These are phyloP conservation scores for Micromys minutus DNA, from an alignment of 2,113 vertebrate genomes.

Conservation along the genomic window DNA sequence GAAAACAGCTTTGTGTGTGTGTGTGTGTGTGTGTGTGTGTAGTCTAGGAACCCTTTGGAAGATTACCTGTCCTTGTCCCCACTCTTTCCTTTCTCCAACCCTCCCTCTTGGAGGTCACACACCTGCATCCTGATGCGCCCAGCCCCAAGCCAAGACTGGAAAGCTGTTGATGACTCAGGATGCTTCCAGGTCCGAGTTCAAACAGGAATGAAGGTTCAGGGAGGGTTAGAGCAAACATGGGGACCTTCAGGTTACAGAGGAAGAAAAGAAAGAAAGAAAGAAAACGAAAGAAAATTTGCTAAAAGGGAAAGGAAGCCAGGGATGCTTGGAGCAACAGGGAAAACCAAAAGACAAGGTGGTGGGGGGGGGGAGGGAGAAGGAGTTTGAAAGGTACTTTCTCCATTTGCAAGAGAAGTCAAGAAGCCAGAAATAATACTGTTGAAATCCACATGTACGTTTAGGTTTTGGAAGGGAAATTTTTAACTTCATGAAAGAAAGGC, in stretches of 20 bases:
- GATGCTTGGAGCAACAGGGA: not conserved
- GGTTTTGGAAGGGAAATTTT: constrained; percentile 35
- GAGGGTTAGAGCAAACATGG: not conserved
- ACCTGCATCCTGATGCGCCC: not conserved
- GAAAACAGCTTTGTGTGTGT: not conserved
- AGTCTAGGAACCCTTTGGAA: constrained; percentile 59
- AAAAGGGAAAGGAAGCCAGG: not conserved
- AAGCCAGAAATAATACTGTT: constrained; percentile 20
- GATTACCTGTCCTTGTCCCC: constrained; percentile 72
- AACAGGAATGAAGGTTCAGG: constrained; percentile 24
- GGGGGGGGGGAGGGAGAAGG: not conserved
- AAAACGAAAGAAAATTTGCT: not conserved
- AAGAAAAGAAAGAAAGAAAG: not conserved
- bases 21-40: not conserved
- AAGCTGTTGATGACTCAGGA: not conserved
- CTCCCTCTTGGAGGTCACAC: not conserved
- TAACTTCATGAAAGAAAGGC: constrained; percentile 40
- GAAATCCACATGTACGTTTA: constrained; percentile 16
- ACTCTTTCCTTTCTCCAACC: constrained; percentile 40
- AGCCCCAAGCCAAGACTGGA: constrained; percentile 51
- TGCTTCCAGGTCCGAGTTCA: constrained; percentile 49
- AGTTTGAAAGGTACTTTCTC: not conserved
- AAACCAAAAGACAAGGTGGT: too few species aligned
- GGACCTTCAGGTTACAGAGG: not conserved
- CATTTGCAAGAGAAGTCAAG: constrained; percentile 32